These are phyloP conservation scores for Zosterops hypoxanthus DNA, from an alignment of 2,113 vertebrate species.

Conservation along the genomic window DNA sequence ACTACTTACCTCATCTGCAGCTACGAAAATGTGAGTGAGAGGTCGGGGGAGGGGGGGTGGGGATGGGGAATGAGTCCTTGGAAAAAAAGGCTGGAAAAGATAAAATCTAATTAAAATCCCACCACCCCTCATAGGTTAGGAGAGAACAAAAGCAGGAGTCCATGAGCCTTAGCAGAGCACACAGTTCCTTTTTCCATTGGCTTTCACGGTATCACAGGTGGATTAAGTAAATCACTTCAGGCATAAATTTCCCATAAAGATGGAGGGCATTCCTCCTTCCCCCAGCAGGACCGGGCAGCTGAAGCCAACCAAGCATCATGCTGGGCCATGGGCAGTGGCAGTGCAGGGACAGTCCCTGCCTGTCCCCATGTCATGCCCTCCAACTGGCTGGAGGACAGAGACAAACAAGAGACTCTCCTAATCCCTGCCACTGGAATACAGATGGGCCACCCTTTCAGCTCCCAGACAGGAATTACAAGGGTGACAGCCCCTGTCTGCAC, in stretches of 20 bases:
- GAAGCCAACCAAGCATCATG: background rate
- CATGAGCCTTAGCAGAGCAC: background rate
- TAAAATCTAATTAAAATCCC: background rate
- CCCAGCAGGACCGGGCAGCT: background rate
- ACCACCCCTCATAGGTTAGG: background rate
- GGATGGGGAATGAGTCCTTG: background rate
- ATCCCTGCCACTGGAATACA: background rate
- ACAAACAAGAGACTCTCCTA: background rate
- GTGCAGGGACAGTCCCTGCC: background rate
- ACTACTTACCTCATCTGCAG: background rate
- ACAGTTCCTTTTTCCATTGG: background rate
- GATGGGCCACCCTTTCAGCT: background rate
- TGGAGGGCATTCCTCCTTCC: background rate
- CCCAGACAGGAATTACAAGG: background rate
- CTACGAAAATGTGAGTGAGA: background rate
- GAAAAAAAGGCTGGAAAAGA: background rate
- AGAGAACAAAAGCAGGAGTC: background rate
- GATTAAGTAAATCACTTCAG: background rate
- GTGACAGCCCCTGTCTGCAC: background rate
- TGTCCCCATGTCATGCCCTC: background rate
- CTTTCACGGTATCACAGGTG: background rate
- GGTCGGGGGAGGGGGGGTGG: background rate
- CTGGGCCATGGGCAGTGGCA: rapidly evolving
- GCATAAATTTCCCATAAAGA: background rate
- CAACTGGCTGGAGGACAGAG: background rate